Conservation (phyloP, 2,888 invertebrate genomes). For the Pasiphila rectangulata region DNA sequence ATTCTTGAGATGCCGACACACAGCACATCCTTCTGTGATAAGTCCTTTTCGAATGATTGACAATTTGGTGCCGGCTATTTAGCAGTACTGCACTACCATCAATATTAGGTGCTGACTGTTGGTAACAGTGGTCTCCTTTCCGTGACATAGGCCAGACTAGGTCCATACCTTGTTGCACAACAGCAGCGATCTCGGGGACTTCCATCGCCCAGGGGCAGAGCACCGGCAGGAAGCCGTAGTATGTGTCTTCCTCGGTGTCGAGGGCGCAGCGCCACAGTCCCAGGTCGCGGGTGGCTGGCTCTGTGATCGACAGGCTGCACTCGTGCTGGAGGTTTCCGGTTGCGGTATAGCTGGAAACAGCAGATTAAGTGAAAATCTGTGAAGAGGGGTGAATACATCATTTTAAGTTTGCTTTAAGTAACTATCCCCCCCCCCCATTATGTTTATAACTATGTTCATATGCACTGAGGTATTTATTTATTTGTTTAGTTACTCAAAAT, state of each 20-base stretch:
- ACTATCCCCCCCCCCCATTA: too few species aligned
- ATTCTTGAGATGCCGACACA: too few species aligned
- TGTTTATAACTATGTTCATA: too few species aligned
- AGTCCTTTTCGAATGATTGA: too few species aligned
- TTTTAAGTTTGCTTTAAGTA: neutral
- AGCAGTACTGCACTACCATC: too few species aligned
- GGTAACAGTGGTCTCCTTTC: too few species aligned
- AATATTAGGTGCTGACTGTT: too few species aligned
- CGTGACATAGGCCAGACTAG: too few species aligned
- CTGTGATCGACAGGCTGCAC: slow-evolving; percentile 56
- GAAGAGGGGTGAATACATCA: neutral
- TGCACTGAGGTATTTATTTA: too few species aligned
- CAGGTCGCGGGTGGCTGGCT: slow-evolving; percentile 42
- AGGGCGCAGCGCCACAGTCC: slow-evolving; percentile 69
- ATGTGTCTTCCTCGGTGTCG: slow-evolving; percentile 47
- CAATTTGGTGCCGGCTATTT: too few species aligned
- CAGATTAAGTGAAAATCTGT: neutral
- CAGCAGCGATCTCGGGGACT: slow-evolving; percentile 34
- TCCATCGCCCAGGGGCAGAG: slow-evolving; percentile 46
- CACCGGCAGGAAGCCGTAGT: slow-evolving; percentile 60
- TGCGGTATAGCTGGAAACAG: slow-evolving; percentile 39
- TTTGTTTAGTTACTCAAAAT: too few species aligned
- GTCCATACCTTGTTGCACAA: slow-evolving; percentile 26
- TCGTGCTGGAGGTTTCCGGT: slow-evolving; percentile 41
- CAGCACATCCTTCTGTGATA: too few species aligned